A percentile compares a stretch with the other conserved stretches of the same genome.
phyloP scores from a whole-genome alignment of 2,797 vertebrate species.

The Tragopan temminckii region DNA sequence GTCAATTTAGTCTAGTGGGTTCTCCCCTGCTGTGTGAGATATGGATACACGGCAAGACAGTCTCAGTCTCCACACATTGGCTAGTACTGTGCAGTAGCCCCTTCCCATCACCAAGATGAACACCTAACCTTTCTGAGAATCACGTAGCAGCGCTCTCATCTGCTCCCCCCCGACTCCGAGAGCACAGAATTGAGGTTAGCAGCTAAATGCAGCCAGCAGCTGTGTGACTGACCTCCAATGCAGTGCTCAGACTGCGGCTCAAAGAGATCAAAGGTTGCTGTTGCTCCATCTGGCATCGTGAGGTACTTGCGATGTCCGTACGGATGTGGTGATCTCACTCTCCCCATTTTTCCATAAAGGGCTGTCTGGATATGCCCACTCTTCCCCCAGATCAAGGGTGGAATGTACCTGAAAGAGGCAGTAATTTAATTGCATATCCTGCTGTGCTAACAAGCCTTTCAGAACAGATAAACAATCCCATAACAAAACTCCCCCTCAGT shows the following conservation, averaged over 20 bases:
- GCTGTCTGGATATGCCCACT: conserved; percentile 96
- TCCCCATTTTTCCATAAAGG: conserved; percentile 95
- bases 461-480: not conserved
- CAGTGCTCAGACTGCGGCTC: conserved; percentile 89
- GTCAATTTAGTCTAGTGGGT: not conserved
- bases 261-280: conserved; percentile 95
- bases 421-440: not conserved
- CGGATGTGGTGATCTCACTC: conserved; percentile 91
- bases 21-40: not conserved
- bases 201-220: not conserved
- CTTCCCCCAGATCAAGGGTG: conserved; percentile 96
- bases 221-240: conserved; percentile 87
- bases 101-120: not conserved
- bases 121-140: not conserved
- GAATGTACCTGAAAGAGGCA: conserved; percentile 88
- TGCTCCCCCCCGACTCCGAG: too few relatives aligned
- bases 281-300: conserved; percentile 94
- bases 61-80: not conserved
- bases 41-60: not conserved
- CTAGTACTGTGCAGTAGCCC: not conserved
- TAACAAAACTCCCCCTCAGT: not conserved
- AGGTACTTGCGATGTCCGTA: conserved; percentile 91
- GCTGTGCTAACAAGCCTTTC: not conserved
- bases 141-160: not conserved
- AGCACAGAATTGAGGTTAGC: not conserved